A percentile compares a stretch with the other conserved stretches of the same genome.
Conservation (phyloP, 2,888 invertebrate species). For the Xestia c-nigrum region DNA sequence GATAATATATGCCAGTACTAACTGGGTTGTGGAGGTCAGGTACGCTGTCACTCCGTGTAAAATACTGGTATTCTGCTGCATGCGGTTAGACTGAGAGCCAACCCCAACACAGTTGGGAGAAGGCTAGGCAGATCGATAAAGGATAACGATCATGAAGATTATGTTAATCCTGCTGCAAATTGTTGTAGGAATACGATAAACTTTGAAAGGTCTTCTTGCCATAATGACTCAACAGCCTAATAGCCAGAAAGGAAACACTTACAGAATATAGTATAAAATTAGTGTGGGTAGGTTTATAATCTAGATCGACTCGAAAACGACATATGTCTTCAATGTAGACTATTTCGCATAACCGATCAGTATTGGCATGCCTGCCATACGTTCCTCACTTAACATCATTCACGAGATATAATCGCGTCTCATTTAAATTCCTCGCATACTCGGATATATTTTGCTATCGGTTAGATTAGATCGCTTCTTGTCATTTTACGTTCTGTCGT, state of each 20-base stretch:
- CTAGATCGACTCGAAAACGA: background rate
- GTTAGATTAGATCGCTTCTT: slow-evolving; percentile 47
- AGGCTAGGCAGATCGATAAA: background rate
- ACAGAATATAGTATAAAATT: background rate
- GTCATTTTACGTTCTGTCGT: slow-evolving; percentile 60
- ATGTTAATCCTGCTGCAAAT: background rate
- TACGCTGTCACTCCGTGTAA: too few relatives aligned
- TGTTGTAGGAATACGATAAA: background rate
- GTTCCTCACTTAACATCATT: slow-evolving; percentile 52
- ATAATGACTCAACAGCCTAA: background rate
- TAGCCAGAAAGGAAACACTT: background rate
- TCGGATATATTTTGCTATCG: slow-evolving; percentile 47
- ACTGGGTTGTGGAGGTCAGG: too few relatives aligned
- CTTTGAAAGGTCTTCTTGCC: background rate
- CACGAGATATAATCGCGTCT: slow-evolving; percentile 57
- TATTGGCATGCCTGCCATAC: slow-evolving; percentile 53
- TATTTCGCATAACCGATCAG: slow-evolving; percentile 29
- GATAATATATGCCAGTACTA: too few relatives aligned
- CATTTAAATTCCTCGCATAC: slow-evolving; percentile 60
- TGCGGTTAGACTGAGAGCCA: background rate
- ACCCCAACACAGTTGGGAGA: background rate
- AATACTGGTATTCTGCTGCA: too few relatives aligned
- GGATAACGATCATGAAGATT: background rate
- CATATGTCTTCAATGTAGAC: slow-evolving; percentile 15
- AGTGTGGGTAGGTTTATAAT: background rate